Conservation (phyloP, 2,797 vertebrate species). For the Mus minutoides region DNA sequence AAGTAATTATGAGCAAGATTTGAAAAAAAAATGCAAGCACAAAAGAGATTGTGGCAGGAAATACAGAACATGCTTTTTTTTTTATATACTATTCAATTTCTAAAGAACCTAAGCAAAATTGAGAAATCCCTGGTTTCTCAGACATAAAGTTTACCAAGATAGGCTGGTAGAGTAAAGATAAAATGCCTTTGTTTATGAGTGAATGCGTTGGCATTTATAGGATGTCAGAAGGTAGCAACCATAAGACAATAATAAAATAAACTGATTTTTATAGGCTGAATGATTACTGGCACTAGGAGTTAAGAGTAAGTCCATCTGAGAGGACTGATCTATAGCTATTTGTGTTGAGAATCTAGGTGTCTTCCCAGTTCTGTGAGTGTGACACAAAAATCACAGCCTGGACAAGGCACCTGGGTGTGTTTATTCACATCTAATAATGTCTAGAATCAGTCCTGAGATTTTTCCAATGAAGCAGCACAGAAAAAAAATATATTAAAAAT, state of each 20-base stretch:
- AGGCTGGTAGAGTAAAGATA: not conserved
- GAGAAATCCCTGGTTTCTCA: not conserved
- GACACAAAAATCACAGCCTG: not conserved
- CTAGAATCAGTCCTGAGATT: not conserved
- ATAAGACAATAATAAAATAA: not conserved
- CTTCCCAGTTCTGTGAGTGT: fast-evolving
- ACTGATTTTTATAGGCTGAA: not conserved
- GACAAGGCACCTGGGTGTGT: too few species aligned
- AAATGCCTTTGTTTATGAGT: not conserved
- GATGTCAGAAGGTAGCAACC: not conserved
- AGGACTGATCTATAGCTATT: not conserved
- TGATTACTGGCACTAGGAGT: not conserved
- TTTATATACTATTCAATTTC: not conserved
- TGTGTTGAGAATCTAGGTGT: not conserved
- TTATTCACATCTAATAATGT: not conserved
- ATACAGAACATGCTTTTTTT: not conserved
- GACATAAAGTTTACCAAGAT: not conserved
- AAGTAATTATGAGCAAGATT: not conserved
- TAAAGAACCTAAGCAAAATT: not conserved
- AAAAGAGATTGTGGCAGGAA: not conserved
- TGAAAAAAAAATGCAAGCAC: not conserved
- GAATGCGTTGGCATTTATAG: not conserved
- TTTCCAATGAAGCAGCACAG: not conserved
- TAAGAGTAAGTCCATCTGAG: not conserved
- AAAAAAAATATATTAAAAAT: not conserved